A percentile compares a stretch with the other conserved stretches of the same genome.
These are phyloP conservation scores for Daubentonia madagascariensis DNA, from an alignment of 2,113 vertebrate genomes.

Conservation along the genomic window DNA sequence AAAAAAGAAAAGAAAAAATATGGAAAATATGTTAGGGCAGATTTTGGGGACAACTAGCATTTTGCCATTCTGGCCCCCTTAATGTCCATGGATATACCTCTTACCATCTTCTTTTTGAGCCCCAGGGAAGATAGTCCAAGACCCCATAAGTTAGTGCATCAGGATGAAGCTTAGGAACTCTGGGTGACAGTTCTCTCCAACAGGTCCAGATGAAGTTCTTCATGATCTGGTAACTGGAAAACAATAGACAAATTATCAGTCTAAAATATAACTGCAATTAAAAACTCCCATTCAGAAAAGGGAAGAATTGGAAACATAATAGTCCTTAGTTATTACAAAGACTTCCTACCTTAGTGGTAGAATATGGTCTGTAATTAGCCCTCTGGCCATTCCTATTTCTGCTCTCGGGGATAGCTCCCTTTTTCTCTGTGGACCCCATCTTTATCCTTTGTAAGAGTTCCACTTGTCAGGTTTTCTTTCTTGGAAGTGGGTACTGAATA, in stretches of 20 bases:
- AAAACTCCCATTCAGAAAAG: background rate
- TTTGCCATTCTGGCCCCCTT: background rate
- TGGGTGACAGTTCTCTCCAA: background rate
- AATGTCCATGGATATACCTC: background rate
- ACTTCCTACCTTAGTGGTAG: background rate
- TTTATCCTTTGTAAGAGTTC: background rate
- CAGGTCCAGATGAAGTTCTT: background rate
- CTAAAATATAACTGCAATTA: background rate
- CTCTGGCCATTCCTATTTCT: background rate
- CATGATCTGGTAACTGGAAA: background rate
- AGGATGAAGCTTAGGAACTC: background rate
- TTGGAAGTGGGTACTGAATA: background rate
- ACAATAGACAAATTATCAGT: background rate
- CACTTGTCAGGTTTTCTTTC: background rate
- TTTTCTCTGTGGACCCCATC: background rate
- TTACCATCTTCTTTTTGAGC: background rate
- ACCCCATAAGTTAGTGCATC: background rate
- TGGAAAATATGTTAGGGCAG: background rate
- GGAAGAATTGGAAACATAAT: background rate
- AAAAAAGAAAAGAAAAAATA: no score
- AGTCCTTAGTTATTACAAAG: background rate
- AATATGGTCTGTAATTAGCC: accelerated
- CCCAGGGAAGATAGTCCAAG: background rate
- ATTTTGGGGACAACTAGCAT: background rate
- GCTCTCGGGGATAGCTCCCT: background rate